Evolutionary conservation across 2,113 vertebrate species (phyloP).

Genomic region (Eidolon helvum): DNA sequence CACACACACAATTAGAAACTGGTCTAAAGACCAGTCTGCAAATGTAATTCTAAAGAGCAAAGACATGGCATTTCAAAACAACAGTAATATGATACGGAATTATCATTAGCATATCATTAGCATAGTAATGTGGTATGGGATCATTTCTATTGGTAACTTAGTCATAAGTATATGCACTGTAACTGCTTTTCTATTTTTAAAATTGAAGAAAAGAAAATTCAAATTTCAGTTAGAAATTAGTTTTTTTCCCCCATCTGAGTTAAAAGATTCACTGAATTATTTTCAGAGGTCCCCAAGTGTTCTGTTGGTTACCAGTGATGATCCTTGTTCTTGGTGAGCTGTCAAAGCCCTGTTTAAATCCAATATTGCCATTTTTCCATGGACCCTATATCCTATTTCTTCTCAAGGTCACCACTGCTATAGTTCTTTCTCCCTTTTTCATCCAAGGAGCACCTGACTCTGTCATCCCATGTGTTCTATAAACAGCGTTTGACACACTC

Average conservation of each 20-base stretch:
- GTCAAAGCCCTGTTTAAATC: background rate
- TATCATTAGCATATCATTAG: background rate
- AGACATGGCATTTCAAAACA: background rate
- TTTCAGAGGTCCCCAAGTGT: background rate
- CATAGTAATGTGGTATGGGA: background rate
- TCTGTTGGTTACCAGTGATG: background rate
- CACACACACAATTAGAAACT: background rate
- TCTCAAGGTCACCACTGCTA: background rate
- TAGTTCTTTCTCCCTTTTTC: too few species aligned
- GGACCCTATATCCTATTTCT: background rate
- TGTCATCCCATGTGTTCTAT: too few species aligned
- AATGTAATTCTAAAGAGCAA: background rate
- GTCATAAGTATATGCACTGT: background rate
- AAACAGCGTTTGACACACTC: background rate
- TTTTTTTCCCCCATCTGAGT: background rate
- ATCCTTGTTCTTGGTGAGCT: background rate
- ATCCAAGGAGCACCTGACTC: background rate
- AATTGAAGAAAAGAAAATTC: background rate
- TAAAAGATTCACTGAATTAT: background rate
- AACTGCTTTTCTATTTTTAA: background rate
- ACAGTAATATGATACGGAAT: background rate
- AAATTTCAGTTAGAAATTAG: background rate
- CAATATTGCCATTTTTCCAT: background rate
- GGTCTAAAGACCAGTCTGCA: background rate
- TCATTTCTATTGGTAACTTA: background rate